phyloP scores from a whole-genome alignment of 2,888 invertebrate species.

The Drosophila mettleri region DNA sequence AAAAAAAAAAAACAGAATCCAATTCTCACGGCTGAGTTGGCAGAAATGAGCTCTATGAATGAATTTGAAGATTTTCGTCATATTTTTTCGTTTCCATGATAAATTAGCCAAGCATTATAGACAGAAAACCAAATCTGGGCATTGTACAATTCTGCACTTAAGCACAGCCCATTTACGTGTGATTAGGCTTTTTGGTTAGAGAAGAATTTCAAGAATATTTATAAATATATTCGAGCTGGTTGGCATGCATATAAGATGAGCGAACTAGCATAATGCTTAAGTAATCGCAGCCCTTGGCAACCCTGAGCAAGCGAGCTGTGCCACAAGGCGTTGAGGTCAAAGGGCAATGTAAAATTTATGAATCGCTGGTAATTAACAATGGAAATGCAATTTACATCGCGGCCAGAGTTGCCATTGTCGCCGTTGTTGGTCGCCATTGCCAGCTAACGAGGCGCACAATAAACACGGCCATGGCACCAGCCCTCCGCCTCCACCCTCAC shows the following conservation, averaged over 20 bases:
- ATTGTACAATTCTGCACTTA: background rate
- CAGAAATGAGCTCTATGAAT: constrained; percentile 19
- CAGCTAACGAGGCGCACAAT: constrained; percentile 70
- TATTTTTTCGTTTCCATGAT: constrained; percentile 2
- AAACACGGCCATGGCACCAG: constrained; percentile 33
- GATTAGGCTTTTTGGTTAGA: background rate
- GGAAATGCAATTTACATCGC: constrained; percentile 77
- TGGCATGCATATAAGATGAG: background rate
- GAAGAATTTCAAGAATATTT: background rate
- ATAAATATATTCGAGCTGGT: background rate
- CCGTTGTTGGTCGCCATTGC: constrained; percentile 28
- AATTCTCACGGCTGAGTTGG: constrained; percentile 19
- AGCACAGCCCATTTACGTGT: background rate
- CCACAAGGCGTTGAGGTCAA: constrained; percentile 40
- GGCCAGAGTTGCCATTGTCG: constrained; percentile 55
- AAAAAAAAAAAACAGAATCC: background rate
- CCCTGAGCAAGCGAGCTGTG: background rate
- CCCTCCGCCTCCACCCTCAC: background rate
- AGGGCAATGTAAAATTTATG: constrained; percentile 66
- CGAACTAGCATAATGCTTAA: background rate
- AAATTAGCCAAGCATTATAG: background rate
- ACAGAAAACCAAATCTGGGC: background rate
- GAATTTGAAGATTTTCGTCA: constrained; percentile 21
- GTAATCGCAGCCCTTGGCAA: constrained; percentile 2
- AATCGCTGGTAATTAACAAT: constrained; percentile 81